Evolutionary conservation across 2,888 invertebrate species (phyloP).

Genomic region (Mythimna ferrago): DNA sequence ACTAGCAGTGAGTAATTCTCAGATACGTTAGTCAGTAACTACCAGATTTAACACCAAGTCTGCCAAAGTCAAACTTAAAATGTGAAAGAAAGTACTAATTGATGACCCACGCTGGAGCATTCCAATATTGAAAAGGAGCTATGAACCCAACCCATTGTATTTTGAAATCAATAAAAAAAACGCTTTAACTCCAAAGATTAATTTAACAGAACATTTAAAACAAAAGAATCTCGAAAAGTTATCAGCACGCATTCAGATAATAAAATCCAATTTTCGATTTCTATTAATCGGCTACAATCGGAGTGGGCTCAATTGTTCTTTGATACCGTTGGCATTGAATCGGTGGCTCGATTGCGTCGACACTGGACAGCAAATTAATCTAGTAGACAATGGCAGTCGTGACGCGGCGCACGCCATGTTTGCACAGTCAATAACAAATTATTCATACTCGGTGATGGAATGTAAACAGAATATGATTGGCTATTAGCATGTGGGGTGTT

Average conservation of each 20-base stretch:
- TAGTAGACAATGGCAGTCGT: constrained; percentile 86
- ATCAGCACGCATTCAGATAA: constrained; percentile 72
- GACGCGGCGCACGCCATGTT: constrained; percentile 82
- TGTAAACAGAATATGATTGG: constrained; percentile 91
- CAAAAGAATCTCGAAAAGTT: constrained; percentile 67
- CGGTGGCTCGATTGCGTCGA: constrained; percentile 75
- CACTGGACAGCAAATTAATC: constrained; percentile 85
- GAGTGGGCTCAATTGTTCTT: constrained; percentile 79
- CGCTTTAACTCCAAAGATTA: constrained; percentile 37
- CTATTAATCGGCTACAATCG: constrained; percentile 82
- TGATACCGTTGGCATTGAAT: constrained; percentile 80
- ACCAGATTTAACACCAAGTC: not conserved
- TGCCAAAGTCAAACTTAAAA: not conserved
- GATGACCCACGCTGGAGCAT: not conserved
- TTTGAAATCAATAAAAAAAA: constrained; percentile 16
- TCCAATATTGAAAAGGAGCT: not conserved
- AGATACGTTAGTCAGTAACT: not conserved
- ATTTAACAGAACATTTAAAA: constrained; percentile 61
- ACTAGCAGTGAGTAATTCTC: not conserved
- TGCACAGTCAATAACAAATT: constrained; percentile 90
- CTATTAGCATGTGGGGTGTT: constrained; percentile 87
- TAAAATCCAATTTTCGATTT: constrained; percentile 83
- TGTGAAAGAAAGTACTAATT: not conserved
- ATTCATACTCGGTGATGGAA: constrained; percentile 90
- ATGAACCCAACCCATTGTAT: constrained; percentile 4